Conservation (phyloP, 1,140 invertebrate genomes). For the Drosophila pachea region DNA sequence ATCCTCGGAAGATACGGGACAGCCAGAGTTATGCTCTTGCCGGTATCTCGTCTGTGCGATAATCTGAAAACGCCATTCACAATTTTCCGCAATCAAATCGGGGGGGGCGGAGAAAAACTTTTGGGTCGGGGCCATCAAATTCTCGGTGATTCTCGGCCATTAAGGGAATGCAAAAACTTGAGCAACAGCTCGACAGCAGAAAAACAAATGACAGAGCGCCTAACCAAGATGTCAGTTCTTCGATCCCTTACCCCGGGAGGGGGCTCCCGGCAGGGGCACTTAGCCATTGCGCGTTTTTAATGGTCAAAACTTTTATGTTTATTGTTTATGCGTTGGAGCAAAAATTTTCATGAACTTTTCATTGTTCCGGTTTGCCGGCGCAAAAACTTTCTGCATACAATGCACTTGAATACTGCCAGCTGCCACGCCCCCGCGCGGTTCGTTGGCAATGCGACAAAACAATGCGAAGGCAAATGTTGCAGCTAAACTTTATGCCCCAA, state of each 20-base stretch:
- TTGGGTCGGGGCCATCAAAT: conserved; percentile 61
- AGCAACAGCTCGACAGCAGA: conserved; percentile 44
- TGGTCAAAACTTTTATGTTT: conserved; percentile 77
- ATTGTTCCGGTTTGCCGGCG: conserved; percentile 72
- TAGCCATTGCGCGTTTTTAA: conserved; percentile 66
- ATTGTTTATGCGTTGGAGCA: conserved; percentile 76
- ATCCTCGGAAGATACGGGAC: too few relatives aligned
- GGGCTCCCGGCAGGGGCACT: conserved; percentile 48
- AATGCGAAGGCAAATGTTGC: conserved; percentile 71
- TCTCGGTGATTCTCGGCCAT: conserved; percentile 73
- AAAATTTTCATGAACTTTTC: conserved; percentile 78
- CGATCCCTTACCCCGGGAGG: conserved; percentile 1
- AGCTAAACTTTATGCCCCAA: conserved; percentile 74
- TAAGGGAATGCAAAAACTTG: conserved; percentile 64
- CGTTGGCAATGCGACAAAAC: conserved; percentile 45
- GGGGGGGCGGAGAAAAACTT: conserved; percentile 33
- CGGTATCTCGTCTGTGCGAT: conserved; percentile 5
- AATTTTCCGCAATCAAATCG: conserved; percentile 23
- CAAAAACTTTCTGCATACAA: conserved; percentile 72
- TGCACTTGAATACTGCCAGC: conserved; percentile 68
- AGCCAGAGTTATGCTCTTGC: too few relatives aligned
- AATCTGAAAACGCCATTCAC: conserved; percentile 22
- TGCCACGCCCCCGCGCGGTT: background rate
- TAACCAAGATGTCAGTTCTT: too few relatives aligned
- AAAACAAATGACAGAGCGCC: conserved; percentile 40